Conservation (phyloP, 2,888 invertebrate species). For the Epistrophella euchroma region DNA sequence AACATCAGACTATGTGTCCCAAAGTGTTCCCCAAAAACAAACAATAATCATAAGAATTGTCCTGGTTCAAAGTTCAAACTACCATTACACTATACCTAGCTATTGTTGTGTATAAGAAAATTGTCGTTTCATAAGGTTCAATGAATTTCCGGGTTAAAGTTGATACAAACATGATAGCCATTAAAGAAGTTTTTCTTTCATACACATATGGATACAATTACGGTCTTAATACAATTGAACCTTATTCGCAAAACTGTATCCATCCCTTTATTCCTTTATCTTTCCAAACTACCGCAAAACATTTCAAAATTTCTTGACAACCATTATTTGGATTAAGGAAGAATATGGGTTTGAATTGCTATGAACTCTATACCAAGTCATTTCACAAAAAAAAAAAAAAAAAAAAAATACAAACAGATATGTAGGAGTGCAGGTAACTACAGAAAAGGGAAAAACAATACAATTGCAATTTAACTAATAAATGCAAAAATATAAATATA, state of each 20-base stretch:
- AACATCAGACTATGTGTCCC: background rate
- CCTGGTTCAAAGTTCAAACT: background rate
- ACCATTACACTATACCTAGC: background rate
- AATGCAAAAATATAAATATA: constrained; percentile 33
- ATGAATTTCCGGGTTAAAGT: constrained; percentile 1
- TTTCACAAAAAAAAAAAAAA: background rate
- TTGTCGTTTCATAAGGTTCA: background rate
- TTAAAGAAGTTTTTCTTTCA: background rate
- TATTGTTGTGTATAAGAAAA: background rate
- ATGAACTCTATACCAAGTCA: constrained; percentile 1
- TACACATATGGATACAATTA: background rate
- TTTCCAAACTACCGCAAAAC: constrained; percentile 5
- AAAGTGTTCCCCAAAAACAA: background rate
- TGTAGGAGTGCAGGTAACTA: background rate
- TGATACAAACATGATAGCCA: background rate
- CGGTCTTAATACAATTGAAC: background rate
- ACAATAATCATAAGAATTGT: background rate
- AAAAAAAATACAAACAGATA: background rate
- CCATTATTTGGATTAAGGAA: background rate
- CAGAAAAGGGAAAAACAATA: background rate
- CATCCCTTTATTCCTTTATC: background rate
- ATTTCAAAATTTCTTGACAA: constrained; percentile 21
- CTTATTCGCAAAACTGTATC: background rate
- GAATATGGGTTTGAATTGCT: constrained; percentile 29
- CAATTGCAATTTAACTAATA: constrained; percentile 45